Conservation (phyloP, 2,797 vertebrate genomes). For the Spinibarbus caldwelli region DNA sequence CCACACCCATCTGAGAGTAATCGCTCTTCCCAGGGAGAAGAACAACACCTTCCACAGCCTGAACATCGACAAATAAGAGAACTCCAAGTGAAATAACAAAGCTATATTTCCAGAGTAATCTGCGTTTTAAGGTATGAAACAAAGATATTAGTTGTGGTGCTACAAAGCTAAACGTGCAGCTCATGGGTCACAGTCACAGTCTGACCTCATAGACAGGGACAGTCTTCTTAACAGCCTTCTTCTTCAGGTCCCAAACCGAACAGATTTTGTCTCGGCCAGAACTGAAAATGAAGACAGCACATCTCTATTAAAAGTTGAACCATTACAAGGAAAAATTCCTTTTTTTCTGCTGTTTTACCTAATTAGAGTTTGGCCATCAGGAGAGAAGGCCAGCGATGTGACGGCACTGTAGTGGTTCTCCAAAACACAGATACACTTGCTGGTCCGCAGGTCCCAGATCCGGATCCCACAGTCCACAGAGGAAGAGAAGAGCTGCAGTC, state of each 20-base stretch:
- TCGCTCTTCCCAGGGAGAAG: slow-evolving; percentile 79
- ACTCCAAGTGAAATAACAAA: neutral
- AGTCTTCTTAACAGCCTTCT: slow-evolving; percentile 75
- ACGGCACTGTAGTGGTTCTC: slow-evolving; percentile 92
- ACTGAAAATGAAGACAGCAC: slow-evolving; percentile 66
- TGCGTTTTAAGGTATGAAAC: too few species aligned
- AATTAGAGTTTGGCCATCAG: slow-evolving; percentile 82
- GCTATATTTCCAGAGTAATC: neutral
- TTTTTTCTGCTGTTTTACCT: slow-evolving; percentile 77
- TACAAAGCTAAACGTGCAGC: neutral
- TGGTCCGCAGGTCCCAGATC: slow-evolving; percentile 88
- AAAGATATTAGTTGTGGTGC: neutral
- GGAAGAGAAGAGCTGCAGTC: slow-evolving; percentile 92
- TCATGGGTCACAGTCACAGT: neutral
- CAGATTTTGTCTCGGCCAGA: slow-evolving; percentile 96
- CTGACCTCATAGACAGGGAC: slow-evolving; percentile 92
- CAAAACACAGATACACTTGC: slow-evolving; percentile 82
- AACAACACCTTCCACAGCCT: slow-evolving; percentile 87
- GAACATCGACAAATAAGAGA: slow-evolving; percentile 44
- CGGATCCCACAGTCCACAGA: slow-evolving; percentile 86
- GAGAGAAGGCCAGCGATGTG: slow-evolving; percentile 88
- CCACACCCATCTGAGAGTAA: slow-evolving; percentile 83
- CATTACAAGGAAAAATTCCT: neutral
- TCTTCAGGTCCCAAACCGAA: slow-evolving; percentile 91
- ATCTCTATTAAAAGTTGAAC: slow-evolving; percentile 18